These are phyloP conservation scores for Phanerotoma sp. DNA, from an alignment of 2,888 invertebrate genomes.

Conservation along the genomic window DNA sequence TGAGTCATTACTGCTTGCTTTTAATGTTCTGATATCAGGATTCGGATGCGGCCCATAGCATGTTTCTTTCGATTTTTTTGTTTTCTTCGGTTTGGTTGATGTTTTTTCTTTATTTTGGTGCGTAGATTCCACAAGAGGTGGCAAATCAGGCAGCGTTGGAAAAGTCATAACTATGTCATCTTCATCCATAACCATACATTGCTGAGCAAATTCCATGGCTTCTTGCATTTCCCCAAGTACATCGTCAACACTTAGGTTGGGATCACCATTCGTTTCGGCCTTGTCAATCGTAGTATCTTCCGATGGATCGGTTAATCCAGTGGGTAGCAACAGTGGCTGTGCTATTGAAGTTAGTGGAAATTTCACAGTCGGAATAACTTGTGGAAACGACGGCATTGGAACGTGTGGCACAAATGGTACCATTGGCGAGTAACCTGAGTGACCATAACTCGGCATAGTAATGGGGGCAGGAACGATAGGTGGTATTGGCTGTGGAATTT, in stretches of 20 bases:
- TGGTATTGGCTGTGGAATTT: constrained; percentile 23
- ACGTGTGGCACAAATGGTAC: constrained; percentile 17
- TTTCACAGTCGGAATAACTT: neutral
- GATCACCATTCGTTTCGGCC: constrained; percentile 6
- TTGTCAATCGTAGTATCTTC: neutral
- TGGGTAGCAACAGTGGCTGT: constrained; percentile 4
- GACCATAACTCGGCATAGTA: constrained; percentile 1
- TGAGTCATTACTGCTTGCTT: no score
- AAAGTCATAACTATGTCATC: constrained; percentile 15
- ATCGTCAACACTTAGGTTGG: constrained; percentile 38
- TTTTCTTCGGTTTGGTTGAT: constrained; percentile 9
- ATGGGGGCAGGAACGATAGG: constrained; percentile 19
- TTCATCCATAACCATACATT: constrained; percentile 44
- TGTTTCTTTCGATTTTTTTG: constrained; percentile 19
- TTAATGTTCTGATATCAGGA: neutral
- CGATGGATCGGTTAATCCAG: neutral
- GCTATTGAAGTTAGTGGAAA: constrained; percentile 10
- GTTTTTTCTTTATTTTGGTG: constrained; percentile 6
- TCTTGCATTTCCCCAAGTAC: constrained; percentile 51
- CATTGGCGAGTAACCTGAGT: constrained; percentile 6
- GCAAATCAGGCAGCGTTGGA: constrained; percentile 35
- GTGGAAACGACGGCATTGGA: constrained; percentile 13
- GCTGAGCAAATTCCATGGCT: constrained; percentile 52
- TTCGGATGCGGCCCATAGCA: constrained; percentile 10
- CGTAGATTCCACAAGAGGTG: constrained; percentile 21